Conservation (phyloP, 2,113 vertebrate genomes). For the Zosterops hypoxanthus region DNA sequence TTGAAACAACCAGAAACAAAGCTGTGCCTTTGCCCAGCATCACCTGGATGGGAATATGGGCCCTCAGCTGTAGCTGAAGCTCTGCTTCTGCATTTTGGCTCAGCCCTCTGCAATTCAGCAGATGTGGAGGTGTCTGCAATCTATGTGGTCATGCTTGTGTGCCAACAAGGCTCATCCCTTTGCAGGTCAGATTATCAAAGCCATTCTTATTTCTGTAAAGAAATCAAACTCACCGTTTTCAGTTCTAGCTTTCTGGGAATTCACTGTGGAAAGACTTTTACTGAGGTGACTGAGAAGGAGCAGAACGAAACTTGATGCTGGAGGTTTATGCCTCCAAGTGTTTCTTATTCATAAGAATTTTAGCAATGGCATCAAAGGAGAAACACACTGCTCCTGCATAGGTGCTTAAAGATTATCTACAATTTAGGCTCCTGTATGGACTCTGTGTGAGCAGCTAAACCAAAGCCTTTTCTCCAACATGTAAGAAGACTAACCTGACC, state of each 20-base stretch:
- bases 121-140: accelerated
- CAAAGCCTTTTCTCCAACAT: neutral
- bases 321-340: neutral
- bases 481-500: neutral
- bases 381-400: neutral
- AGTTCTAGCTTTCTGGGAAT: neutral
- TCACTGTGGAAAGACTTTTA: accelerated
- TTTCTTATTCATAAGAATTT: neutral
- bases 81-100: neutral
- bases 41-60: neutral
- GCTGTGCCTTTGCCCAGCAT: neutral
- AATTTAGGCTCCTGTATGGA: neutral
- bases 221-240: neutral
- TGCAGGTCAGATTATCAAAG: neutral
- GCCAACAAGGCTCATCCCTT: neutral
- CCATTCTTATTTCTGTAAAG: neutral
- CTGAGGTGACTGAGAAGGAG: neutral
- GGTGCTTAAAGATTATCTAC: neutral
- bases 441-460: neutral
- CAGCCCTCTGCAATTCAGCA: neutral
- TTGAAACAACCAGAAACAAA: neutral
- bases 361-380: neutral
- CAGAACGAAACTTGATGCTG: neutral
- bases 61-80: neutral
- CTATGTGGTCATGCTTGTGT: no score